Base-by-base conservation (phyloP, 2,113 vertebrate genomes). In the Spermophilus dauricus region DNA sequence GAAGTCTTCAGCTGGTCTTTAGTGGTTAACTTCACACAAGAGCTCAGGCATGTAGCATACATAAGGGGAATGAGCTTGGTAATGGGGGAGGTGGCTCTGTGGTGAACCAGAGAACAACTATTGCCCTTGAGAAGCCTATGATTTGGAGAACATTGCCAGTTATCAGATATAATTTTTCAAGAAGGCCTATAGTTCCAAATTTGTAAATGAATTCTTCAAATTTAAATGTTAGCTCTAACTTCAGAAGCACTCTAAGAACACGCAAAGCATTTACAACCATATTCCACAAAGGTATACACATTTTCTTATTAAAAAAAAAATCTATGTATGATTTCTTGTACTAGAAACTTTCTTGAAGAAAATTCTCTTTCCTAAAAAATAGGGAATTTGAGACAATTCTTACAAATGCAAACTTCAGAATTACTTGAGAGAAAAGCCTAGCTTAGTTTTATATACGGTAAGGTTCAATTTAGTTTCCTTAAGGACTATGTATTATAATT, bases 181-280 rank as follows among this genome's bases (percentile, higher is more conserved):
- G 3, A 53, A 53, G 12, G 5, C 1, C 8, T 20, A 87, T 12
- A 82, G 69, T 75, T 86, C 48, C 82, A 81, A 4, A 32, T 48
- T 63, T 92, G 73, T 96, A 26, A 48, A 7, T 86, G 28, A 72
- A 84, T 94, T 90, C 39, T 86, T 17, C 42, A 92, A 94, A 89
- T 63, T 82, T 76, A 90, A 96, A 90, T 65, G 32, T 92, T 70
- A 86, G 4, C 28, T 92, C 48, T 90, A 91, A 95, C 8, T 32
- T 70, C 73, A 56, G n/a, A 89, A 80, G 12, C 48, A 58, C 1
- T 78, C 5, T 51, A 14, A 34, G 34, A 32, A 1, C 48, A 65
- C 51, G 13, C 16, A 53, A 48, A 86, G 2, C n/a, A 91, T 89
- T 70, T 17, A n/a, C 37, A 22, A 8, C 30, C 32, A 0, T 1